A percentile compares a stretch with the other conserved stretches of the same genome.
Conservation (phyloP, 1,140 invertebrate species). For the Drosophila grimshawi region DNA sequence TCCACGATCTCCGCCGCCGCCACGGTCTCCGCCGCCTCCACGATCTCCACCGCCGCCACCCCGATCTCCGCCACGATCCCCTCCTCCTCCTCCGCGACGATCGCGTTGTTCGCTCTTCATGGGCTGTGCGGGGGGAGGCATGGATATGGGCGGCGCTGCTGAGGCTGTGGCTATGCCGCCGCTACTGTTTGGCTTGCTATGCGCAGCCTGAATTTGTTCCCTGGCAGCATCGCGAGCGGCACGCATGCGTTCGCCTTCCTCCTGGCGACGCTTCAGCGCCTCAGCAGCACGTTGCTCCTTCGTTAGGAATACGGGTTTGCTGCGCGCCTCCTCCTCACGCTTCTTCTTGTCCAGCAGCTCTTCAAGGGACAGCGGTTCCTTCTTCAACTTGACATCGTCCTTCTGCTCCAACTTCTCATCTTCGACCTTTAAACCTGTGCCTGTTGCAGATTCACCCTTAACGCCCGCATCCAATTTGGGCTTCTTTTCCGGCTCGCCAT, state of each 20-base stretch:
- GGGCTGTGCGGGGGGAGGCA: conserved; percentile 47
- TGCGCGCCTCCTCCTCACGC: conserved; percentile 96
- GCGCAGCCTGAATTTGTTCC: conserved; percentile 50
- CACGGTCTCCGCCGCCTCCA: conserved; percentile 74
- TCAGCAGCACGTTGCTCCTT: conserved; percentile 97
- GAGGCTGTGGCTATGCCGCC: conserved; percentile 32
- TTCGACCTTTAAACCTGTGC: conserved; percentile 45
- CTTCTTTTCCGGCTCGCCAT: conserved; percentile 53
- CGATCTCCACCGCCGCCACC: conserved; percentile 80
- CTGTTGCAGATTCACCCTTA: neutral
- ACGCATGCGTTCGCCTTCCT: conserved; percentile 90
- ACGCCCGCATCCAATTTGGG: conserved; percentile 43
- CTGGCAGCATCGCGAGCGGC: conserved; percentile 80
- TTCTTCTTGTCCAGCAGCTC: conserved; percentile 98
- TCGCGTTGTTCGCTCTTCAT: conserved; percentile 57
- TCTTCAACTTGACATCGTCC: conserved; percentile 84
- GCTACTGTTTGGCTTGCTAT: conserved; percentile 43
- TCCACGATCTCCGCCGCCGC: conserved; percentile 77
- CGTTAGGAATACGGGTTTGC: conserved; percentile 98
- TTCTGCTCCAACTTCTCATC: conserved; percentile 66
- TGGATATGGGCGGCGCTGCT: conserved; percentile 26
- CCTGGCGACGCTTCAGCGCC: conserved; percentile 94
- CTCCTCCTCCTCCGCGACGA: conserved; percentile 40
- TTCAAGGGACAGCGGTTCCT: conserved; percentile 97
- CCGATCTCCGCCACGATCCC: conserved; percentile 41